phyloP scores from a whole-genome alignment of 2,797 vertebrate genomes.

The Myoxocephalus aenaeus region DNA sequence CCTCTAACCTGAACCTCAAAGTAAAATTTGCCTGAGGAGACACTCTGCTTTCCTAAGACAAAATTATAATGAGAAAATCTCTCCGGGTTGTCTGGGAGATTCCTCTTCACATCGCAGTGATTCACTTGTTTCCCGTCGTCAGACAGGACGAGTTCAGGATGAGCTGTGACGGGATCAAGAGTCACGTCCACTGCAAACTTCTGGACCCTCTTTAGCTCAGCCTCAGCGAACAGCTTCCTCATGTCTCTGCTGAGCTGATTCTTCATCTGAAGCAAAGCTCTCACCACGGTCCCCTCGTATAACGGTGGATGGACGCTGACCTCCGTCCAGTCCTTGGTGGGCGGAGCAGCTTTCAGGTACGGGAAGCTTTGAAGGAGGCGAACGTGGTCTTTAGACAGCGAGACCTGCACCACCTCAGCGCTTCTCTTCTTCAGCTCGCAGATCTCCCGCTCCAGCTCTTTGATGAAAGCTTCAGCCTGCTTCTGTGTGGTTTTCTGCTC shows the following conservation, averaged over 20 bases:
- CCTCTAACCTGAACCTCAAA: slow-evolving; percentile 44
- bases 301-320: not conserved
- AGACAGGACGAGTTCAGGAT: slow-evolving; percentile 18
- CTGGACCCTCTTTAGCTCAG: slow-evolving; percentile 9
- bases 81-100: slow-evolving; percentile 11
- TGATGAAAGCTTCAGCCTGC: not conserved
- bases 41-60: slow-evolving; percentile 34
- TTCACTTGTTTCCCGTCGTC: slow-evolving; percentile 31
- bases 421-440: slow-evolving; percentile 12
- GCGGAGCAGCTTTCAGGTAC: not conserved
- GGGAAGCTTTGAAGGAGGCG: not conserved
- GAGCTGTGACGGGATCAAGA: slow-evolving; percentile 42
- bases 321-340: slow-evolving; percentile 13
- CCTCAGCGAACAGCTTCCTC: not conserved
- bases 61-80: not conserved
- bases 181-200: slow-evolving; percentile 9
- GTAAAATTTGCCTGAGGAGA: slow-evolving; percentile 36
- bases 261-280: slow-evolving; percentile 8
- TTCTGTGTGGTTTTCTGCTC: not conserved
- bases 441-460: slow-evolving; percentile 28
- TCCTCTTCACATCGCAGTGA: not conserved
- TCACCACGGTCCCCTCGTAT: not conserved
- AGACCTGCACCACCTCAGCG: not conserved
- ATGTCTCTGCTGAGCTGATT: not conserved
- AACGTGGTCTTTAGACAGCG: slow-evolving; percentile 14